A percentile compares a stretch with the other conserved stretches of the same genome.
Evolutionary conservation across 30 jellyfish, hydroid and myxozoan species (phyloP).

Genomic region (Hydra vulgaris): DNA sequence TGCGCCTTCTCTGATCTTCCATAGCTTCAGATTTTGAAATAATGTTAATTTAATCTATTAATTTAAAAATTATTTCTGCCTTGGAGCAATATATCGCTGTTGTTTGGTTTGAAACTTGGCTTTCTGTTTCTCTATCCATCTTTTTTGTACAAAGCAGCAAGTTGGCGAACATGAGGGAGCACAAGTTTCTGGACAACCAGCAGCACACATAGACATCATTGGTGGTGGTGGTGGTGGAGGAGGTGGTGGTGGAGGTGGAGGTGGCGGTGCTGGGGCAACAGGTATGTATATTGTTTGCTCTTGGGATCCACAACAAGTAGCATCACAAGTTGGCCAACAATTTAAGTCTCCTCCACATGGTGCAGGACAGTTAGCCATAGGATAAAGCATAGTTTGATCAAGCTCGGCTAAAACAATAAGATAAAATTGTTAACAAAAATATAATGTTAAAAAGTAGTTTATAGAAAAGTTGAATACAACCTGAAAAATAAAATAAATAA

Average conservation of each 20-base stretch:
- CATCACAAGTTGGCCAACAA: conserved; percentile 85
- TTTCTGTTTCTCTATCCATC: conserved; percentile 67
- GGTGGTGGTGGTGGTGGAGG: conserved; percentile 85
- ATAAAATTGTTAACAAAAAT: neutral
- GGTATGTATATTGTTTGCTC: conserved; percentile 51
- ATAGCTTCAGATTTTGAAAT: neutral
- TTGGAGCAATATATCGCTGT: neutral
- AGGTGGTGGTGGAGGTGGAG: conserved; percentile 58
- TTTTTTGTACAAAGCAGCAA: conserved; percentile 81
- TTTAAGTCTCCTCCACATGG: conserved; percentile 70
- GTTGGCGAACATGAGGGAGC: conserved; percentile 95
- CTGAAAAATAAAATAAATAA: too few species aligned
- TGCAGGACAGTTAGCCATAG: conserved; percentile 56
- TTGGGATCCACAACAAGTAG: conserved; percentile 65
- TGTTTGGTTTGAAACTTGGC: neutral
- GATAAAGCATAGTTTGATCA: conserved; percentile 69
- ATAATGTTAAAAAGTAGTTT: too few species aligned
- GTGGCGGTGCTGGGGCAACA: conserved; percentile 56
- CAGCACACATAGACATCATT: conserved; percentile 55
- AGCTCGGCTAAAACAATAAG: conserved; percentile 48
- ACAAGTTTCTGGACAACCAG: conserved; percentile 86
- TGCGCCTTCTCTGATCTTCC: too few species aligned
- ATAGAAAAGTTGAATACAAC: too few species aligned
- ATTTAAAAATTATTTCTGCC: neutral
- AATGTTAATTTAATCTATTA: neutral